Evolutionary conservation across 2,797 vertebrate species (phyloP).

Genomic region (Enteromius anoplus): DNA sequence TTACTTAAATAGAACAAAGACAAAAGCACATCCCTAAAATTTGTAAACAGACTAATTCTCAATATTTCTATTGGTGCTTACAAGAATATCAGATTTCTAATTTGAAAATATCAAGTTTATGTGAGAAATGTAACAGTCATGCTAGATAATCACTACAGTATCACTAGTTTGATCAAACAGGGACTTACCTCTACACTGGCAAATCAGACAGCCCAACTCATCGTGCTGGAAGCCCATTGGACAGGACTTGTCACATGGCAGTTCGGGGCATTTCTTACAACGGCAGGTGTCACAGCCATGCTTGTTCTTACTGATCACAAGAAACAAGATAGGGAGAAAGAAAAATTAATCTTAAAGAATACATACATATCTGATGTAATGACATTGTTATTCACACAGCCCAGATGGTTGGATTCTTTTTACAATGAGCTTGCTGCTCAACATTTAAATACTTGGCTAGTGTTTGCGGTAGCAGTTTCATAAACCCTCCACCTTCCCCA

Average conservation of each 20-base stretch:
- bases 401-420: not conserved
- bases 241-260: slow-evolving; percentile 85
- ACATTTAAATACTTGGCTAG: not conserved
- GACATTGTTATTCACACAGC: not conserved
- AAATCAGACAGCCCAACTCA: slow-evolving; percentile 81
- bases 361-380: not conserved
- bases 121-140: not conserved
- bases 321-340: slow-evolving; percentile 47
- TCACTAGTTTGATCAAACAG: not conserved
- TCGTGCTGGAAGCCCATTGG: slow-evolving; percentile 86
- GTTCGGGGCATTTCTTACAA: slow-evolving; percentile 87
- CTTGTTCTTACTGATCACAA: slow-evolving; percentile 85
- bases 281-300: slow-evolving; percentile 89
- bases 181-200: slow-evolving; percentile 85
- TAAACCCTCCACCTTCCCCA: not conserved
- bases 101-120: not conserved
- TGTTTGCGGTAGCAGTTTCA: not conserved
- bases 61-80: not conserved
- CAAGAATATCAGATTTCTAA: not conserved
- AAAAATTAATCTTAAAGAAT: not conserved
- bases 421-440: not conserved
- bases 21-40: not conserved
- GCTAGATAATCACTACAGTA: not conserved
- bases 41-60: not conserved
- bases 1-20: not conserved